phyloP scores from a whole-genome alignment of 1,140 invertebrate genomes.

The Drosophila guanche region DNA sequence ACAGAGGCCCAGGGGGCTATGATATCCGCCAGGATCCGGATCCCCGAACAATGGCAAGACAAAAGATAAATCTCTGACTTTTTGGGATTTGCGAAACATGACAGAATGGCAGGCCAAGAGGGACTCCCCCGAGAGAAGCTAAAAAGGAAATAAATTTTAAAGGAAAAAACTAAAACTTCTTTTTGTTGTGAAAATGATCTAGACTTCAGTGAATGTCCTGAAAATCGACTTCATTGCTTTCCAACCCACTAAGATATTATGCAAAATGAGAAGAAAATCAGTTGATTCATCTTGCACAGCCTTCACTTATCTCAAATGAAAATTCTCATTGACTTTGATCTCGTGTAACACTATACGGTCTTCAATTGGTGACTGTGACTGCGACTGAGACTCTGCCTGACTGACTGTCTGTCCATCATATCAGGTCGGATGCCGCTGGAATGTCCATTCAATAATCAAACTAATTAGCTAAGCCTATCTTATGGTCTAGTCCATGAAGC shows the following conservation, averaged over 20 bases:
- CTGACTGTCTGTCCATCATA: conserved; percentile 16
- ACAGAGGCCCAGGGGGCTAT: conserved; percentile 11
- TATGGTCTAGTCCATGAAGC: conserved; percentile 23
- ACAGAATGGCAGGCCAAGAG: neutral
- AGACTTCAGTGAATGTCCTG: too few relatives aligned
- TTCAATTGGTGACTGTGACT: too few relatives aligned
- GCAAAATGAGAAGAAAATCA: too few relatives aligned
- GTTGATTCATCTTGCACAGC: too few relatives aligned
- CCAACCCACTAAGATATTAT: too few relatives aligned
- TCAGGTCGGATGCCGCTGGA: conserved; percentile 32
- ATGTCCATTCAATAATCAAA: conserved; percentile 67
- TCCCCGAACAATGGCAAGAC: conserved; percentile 5
- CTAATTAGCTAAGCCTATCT: conserved; percentile 73
- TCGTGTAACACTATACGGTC: conserved; percentile 17
- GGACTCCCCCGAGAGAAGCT: neutral
- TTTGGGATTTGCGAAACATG: conserved; percentile 1
- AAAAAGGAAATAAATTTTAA: neutral
- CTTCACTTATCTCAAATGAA: too few relatives aligned
- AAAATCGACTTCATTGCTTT: too few relatives aligned
- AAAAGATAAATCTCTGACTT: conserved; percentile 12
- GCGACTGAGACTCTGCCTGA: too few relatives aligned
- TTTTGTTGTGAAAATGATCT: too few relatives aligned
- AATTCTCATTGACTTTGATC: conserved; percentile 9
- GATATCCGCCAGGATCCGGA: conserved; percentile 4
- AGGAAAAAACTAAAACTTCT: too few relatives aligned